Evolutionary conservation across 2,888 invertebrate species (phyloP).

Genomic region (Euplagia quadripunctaria): DNA sequence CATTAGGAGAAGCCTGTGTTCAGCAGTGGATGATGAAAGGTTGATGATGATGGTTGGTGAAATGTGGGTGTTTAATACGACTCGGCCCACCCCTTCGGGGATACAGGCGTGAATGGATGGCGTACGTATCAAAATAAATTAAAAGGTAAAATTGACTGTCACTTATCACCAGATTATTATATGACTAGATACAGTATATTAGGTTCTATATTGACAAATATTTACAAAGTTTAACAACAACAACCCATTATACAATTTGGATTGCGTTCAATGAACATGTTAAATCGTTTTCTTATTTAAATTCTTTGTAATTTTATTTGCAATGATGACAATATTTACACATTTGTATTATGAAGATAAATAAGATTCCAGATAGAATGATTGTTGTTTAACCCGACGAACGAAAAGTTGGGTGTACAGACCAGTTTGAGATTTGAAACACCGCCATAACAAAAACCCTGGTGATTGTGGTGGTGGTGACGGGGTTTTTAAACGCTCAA

Average conservation of each 20-base stretch:
- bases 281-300: background rate
- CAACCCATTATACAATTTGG: slow-evolving; percentile 17
- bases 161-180: slow-evolving; percentile 38
- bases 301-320: background rate
- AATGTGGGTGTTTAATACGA: no score
- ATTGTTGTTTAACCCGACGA: background rate
- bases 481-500: no score
- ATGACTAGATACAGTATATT: slow-evolving; percentile 34
- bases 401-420: no score
- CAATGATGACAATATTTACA: background rate
- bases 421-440: no score
- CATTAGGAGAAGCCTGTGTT: no score
- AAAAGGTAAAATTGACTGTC: background rate
- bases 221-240: slow-evolving; percentile 35
- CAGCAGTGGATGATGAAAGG: no score
- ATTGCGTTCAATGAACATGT: background rate
- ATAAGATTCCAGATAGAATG: background rate
- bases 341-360: background rate
- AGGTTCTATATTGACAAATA: slow-evolving; percentile 37
- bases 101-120: no score
- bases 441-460: no score
- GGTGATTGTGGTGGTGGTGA: no score
- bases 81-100: no score
- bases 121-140: no score
- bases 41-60: no score